Conservation (phyloP, 2,888 invertebrate genomes). For the Patella ulyssiponensis region DNA sequence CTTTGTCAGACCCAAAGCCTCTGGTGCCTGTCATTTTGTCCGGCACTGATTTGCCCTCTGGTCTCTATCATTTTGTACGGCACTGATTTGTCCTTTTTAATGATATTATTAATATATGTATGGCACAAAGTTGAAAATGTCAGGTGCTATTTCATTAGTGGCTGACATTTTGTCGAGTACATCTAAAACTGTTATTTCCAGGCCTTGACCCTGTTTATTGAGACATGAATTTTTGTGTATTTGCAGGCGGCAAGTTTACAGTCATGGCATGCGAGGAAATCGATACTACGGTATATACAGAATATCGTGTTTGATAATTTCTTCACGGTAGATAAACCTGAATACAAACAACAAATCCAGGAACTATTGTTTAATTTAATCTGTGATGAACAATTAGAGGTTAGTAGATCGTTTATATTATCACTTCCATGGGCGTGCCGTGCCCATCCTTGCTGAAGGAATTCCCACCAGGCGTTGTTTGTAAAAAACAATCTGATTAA, state of each 20-base stretch:
- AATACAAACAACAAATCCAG: conserved; percentile 61
- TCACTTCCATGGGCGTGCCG: not conserved
- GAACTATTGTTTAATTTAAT: conserved; percentile 76
- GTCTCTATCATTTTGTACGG: too few species aligned
- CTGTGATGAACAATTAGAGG: conserved; percentile 71
- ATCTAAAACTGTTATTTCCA: too few species aligned
- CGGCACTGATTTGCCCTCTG: too few species aligned
- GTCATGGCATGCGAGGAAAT: conserved; percentile 75
- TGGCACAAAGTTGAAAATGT: too few species aligned
- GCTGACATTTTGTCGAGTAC: too few species aligned
- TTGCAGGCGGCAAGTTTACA: conserved; percentile 60
- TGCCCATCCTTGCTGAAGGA: not conserved
- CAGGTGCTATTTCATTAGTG: too few species aligned
- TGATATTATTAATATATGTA: too few species aligned
- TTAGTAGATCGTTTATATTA: conserved; percentile 28
- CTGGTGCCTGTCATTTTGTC: too few species aligned
- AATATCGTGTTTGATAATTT: conserved; percentile 75
- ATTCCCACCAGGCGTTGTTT: too few species aligned
- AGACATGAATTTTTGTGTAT: not conserved
- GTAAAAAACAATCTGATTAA: too few species aligned
- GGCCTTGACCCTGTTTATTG: not conserved
- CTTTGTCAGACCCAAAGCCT: too few species aligned
- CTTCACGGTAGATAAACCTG: conserved; percentile 69
- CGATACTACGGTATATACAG: conserved; percentile 74
- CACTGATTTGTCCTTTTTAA: too few species aligned